Base-by-base conservation (phyloP, 1,140 invertebrate genomes). In the Brachionus koreanus region DNA sequence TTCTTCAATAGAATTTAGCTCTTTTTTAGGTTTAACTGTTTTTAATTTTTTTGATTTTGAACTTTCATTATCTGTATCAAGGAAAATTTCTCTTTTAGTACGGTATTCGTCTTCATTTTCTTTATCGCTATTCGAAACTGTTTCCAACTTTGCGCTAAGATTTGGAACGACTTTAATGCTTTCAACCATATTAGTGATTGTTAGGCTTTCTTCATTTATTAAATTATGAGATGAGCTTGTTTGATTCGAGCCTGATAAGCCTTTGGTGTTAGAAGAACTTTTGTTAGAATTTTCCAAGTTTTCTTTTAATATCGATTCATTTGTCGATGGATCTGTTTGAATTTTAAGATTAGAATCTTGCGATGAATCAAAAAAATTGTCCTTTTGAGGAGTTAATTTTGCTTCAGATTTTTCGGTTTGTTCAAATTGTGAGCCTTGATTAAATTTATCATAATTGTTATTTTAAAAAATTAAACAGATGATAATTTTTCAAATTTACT, bases 381-480 rank as follows among this genome's bases (percentile, higher is more conserved):
- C 42, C 10, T 74, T 74, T 46, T 74, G 39, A n/a, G 69, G 69
- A 7, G 69, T 74, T 9, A 16, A 74, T 74, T 74, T 74, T 23
- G 42, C 39, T 19, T 33, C 43, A 9, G 69, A 10, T 16, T 35
- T 69, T 6, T 12, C 52, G 7, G 0, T 9, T 3, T 19, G 23
- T 19, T 57, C 52, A 9, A 57, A 10, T 57, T 57, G 5, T 19
- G n/a, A 25, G 16, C 13, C 23, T 29, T 29, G 29, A 3, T 29
- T 57, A 57, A 57, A 57, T 25, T n/a, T n/a, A n/a, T n/a, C n/a
- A n/a, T n/a, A n/a, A n/a, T n/a, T n/a, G n/a, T n/a, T n/a, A n/a
- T n/a, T n/a, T n/a, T 57, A 2, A 57, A 19, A 42, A 42, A 42
- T 42, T 7, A 42, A 10, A 13, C 39, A 6, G 7, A 10, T 42